These are phyloP conservation scores for Oscheius sp. DNA, from an alignment of 2,888 invertebrate species.

Conservation along the genomic window DNA sequence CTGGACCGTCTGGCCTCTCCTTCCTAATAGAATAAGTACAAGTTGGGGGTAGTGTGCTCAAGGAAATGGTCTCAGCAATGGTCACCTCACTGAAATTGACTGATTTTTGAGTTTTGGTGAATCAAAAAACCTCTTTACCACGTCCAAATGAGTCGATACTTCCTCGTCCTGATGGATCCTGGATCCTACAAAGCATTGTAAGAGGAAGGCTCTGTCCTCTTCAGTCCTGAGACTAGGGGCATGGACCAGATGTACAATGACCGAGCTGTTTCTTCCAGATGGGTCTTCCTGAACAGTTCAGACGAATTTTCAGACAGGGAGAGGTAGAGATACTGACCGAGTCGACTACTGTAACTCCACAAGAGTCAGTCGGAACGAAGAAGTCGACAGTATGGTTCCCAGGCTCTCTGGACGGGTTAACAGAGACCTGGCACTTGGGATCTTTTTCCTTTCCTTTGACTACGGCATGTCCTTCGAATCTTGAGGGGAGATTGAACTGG, in stretches of 20 bases:
- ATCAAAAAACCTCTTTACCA: conserved; percentile 40
- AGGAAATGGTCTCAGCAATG: conserved; percentile 64
- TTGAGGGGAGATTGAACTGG: conserved; percentile 42
- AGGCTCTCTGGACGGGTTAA: not conserved
- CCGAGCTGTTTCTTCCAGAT: conserved; percentile 42
- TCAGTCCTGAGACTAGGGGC: conserved; percentile 46
- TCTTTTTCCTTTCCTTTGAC: conserved; percentile 59
- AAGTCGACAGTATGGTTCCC: conserved; percentile 37
- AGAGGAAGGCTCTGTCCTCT: conserved; percentile 55
- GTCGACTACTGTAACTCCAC: conserved; percentile 49
- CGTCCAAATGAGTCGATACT: conserved; percentile 62
- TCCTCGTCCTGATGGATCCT: conserved; percentile 45
- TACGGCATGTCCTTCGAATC: conserved; percentile 49
- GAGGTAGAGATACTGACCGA: conserved; percentile 18
- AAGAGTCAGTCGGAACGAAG: conserved; percentile 47
- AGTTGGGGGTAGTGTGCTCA: conserved; percentile 66
- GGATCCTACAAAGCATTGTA: conserved; percentile 54
- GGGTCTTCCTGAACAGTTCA: conserved; percentile 39
- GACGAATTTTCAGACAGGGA: not conserved
- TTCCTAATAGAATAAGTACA: conserved; percentile 68
- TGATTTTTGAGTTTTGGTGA: not conserved
- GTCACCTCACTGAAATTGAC: conserved; percentile 46
- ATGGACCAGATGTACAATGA: conserved; percentile 51
- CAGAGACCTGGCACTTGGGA: conserved; percentile 43
- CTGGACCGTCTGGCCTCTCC: conserved; percentile 64